phyloP scores from a whole-genome alignment of 2,797 vertebrate species.

The Kryptopterus vitreolus region DNA sequence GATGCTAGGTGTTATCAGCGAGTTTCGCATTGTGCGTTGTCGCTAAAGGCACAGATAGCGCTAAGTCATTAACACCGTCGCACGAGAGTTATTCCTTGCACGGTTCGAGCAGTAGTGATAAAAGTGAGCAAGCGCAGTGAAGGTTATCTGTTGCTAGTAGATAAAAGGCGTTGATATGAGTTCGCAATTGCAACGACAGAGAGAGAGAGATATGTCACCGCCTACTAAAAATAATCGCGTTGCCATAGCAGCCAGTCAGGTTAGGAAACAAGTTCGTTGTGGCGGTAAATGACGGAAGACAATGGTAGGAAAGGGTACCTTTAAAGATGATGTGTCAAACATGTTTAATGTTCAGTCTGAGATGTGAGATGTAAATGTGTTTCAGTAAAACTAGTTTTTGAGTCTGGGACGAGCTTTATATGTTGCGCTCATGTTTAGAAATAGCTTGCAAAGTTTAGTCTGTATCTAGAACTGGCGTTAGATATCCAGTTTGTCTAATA shows the following conservation, averaged over 20 bases:
- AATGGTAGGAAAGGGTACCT: background rate
- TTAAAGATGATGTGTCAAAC: background rate
- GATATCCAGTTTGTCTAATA: background rate
- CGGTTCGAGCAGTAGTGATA: background rate
- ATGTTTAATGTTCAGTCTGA: too few species aligned
- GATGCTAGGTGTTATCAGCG: conserved; percentile 23
- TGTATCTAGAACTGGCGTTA: background rate
- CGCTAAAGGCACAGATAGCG: conserved; percentile 25
- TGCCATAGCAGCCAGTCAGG: background rate
- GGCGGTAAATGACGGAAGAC: background rate
- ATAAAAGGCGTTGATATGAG: background rate
- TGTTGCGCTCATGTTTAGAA: background rate
- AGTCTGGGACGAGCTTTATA: background rate
- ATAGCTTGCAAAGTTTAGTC: background rate
- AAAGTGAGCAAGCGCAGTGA: background rate
- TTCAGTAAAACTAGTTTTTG: background rate
- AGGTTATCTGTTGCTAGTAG: background rate
- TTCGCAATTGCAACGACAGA: background rate
- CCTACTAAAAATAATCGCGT: background rate
- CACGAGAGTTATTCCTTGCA: conserved; percentile 4
- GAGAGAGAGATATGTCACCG: background rate
- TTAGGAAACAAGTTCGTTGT: background rate
- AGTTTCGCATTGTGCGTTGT: conserved; percentile 23
- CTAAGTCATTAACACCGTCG: conserved; percentile 9
- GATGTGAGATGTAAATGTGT: too few species aligned